Conservation (phyloP, 2,113 vertebrate genomes). For the Neolamprologus modestus region DNA sequence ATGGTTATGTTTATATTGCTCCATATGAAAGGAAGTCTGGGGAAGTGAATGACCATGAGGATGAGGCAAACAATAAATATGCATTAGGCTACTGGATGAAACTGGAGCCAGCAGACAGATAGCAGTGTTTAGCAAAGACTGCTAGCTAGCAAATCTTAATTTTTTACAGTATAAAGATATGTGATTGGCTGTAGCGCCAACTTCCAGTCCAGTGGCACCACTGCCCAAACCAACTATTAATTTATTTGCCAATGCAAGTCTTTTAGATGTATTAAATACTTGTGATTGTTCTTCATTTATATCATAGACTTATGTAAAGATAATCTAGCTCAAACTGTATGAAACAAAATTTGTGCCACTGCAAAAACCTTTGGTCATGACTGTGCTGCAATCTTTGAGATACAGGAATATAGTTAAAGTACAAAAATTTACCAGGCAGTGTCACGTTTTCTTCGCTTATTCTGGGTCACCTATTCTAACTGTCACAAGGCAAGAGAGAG, state of each 20-base stretch:
- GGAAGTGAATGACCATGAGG: neutral
- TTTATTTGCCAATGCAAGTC: neutral
- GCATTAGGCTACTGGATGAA: neutral
- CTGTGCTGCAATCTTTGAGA: neutral
- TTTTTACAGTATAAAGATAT: neutral
- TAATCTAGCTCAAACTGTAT: neutral
- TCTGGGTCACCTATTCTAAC: neutral
- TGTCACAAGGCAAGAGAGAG: neutral
- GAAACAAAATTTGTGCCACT: neutral
- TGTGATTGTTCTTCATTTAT: neutral
- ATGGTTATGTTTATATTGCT: neutral
- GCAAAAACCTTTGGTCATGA: neutral
- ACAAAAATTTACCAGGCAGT: fast-evolving
- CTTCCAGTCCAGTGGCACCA: neutral
- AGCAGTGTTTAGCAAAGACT: neutral
- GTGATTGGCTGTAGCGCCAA: neutral
- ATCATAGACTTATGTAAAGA: neutral
- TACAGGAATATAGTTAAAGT: neutral
- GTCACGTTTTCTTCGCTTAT: neutral
- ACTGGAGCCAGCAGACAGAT: neutral
- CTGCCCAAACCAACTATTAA: neutral
- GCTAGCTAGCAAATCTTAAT: neutral
- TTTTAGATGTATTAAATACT: neutral
- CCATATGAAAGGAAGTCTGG: neutral
- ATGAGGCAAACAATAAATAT: neutral